Evolutionary conservation across 2,888 invertebrate species (phyloP), one percentile per base, ranked within the genome.

Genomic region (Blastobasis lacticolella): DNA sequence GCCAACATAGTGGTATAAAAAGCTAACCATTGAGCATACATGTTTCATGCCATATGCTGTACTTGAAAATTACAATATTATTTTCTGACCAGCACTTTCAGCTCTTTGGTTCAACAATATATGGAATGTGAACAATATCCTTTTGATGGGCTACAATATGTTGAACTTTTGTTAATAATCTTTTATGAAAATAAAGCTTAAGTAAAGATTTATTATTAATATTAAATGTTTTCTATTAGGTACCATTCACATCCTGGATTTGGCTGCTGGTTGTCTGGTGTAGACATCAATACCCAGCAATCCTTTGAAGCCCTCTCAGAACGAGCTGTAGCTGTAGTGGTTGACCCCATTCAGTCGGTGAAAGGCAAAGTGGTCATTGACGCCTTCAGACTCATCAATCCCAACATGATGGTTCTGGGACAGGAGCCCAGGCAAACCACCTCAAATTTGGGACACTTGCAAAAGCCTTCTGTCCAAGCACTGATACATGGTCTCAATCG

Each of bases 311-410:
- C 99, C 0, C 89, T 99, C 5, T 98, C 98, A 38, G 99, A 99
- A 75, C 90, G 99, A 71, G 99, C 99, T 37, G 99, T 99, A 0
- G 99, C 99, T 57, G 99, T 99, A 45, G 99, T 99, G 2, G 98
- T 99, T 38, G 99, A 99, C 87, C 99, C 99, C 8, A 99, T 99
- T 71, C 99, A 99, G 76, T 98, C 98, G 51, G 99, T 99, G 4
- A 99, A 99, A 88, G 99, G 99, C 67, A 95, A 98, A 91, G 97
- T 99, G 46, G 99, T 99, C n/a, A 99, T 99, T 70, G 99, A 99
- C 90, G 99, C 99, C 57, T 99, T 99, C 90, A 94, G 99, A 66
- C 91, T 99, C 61, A 99, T 99, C 72, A 99, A 99, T 88, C 98
- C 99, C 8, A 99, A 99, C 77, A 98, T 98, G 95, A 95, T 99